Evolutionary conservation across 2,113 vertebrate species (phyloP).

Genomic region (Phycodurus eques): DNA sequence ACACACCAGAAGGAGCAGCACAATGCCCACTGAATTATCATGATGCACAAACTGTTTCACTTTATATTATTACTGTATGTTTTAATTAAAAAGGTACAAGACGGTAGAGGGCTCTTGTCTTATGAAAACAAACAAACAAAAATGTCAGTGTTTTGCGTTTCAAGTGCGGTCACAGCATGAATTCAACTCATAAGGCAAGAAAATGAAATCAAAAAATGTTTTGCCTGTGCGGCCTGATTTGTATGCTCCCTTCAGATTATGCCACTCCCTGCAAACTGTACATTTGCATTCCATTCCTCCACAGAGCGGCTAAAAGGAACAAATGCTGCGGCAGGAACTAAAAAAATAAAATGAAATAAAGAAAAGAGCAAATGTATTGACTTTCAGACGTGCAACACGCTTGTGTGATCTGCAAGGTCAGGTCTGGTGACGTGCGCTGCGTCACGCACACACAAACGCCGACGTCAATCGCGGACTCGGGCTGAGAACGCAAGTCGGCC

Average conservation of each 20-base stretch:
- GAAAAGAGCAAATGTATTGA: conserved; percentile 27
- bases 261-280: conserved; percentile 30
- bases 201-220: conserved; percentile 17
- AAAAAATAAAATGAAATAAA: conserved; percentile 21
- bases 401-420: conserved; percentile 46
- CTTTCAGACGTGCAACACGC: conserved; percentile 51
- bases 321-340: conserved; percentile 37
- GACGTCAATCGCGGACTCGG: background rate
- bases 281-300: conserved; percentile 33
- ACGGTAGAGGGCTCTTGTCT: too few relatives aligned
- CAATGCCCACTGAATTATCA: too few relatives aligned
- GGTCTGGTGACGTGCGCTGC: conserved; percentile 37
- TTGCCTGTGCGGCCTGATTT: conserved; percentile 43
- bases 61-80: too few relatives aligned
- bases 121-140: too few relatives aligned
- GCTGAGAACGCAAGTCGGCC: background rate
- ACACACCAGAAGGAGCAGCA: too few relatives aligned
- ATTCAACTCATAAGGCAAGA: too few relatives aligned
- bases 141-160: too few relatives aligned
- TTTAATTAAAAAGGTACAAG: too few relatives aligned
- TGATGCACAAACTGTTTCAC: too few relatives aligned
- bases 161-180: too few relatives aligned
- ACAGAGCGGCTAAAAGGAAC: conserved; percentile 50
- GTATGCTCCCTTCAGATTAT: conserved; percentile 47
- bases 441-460: conserved; percentile 41